Base-by-base conservation (phyloP, 2,113 vertebrate genomes). In the Glareola pratincola region DNA sequence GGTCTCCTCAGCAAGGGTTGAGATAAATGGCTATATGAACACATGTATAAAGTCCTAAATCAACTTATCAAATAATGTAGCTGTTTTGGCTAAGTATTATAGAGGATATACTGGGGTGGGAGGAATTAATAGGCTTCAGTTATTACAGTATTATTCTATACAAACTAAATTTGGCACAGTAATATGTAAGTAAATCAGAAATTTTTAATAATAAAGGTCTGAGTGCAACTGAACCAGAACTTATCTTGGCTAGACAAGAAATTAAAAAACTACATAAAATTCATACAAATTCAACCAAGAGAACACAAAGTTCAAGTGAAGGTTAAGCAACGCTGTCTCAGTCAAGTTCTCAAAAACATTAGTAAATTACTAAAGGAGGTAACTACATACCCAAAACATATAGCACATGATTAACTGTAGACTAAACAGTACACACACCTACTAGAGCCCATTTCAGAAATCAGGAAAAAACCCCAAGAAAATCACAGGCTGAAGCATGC, bases 11-110 rank as follows among this genome's bases (percentile, higher is more conserved):
- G 97, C 94, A 97, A 97, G 96, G 76, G 85, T 17, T 95, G 96
- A 97, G 97, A 98, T 98, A 98, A 98, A 98, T 97, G 97, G 79
- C 88, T 97, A 91, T 92, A 90, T 69, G 96, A 96, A 97, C 92
- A 96, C 84, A 97, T 80, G 91, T 97, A 96, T 64, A 94, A 98
- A 97, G 95, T 79, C 89, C 92, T 96, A 94, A 97, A 97, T 96
- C 96, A 97, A 97, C 68, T 92, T 91, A 97, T 94, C 95, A 97
- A 95, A 96, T 95, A 97, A 96, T 82, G 62, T 93, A 80, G 76
- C 53, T 97, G 90, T 95, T 97, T 96, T 87, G 89, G 96, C 86
- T 86, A 96, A 85, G 78, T 68, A 92, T 76, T 81, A 63, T 29
- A 83, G 80, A 96, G 67, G 56, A 90, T 91, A 74, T 85, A 96